Evolutionary conservation across 2,888 invertebrate species (phyloP).

Genomic region (Mimachlamys varia): DNA sequence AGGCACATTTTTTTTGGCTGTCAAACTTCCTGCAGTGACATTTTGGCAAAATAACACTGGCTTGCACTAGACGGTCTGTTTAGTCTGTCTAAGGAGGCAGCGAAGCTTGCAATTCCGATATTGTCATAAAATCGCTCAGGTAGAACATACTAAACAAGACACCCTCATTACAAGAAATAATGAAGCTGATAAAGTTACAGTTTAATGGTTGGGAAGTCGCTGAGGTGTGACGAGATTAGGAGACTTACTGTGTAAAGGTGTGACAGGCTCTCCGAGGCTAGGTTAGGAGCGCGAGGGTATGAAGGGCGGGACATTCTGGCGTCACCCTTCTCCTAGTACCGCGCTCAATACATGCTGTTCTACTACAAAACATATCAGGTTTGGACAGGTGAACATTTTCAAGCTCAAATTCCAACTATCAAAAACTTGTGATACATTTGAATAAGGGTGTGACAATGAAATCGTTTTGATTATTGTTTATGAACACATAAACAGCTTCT

Average conservation of each 20-base stretch:
- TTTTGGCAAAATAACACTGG: constrained; percentile 1
- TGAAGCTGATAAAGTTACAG: constrained; percentile 1
- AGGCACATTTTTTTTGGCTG: background rate
- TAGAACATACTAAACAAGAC: constrained; percentile 13
- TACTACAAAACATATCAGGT: background rate
- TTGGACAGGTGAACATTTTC: background rate
- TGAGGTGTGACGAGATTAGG: constrained; percentile 16
- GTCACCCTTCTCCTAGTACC: background rate
- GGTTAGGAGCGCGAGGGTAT: background rate
- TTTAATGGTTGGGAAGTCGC: constrained; percentile 15
- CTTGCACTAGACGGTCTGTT: background rate
- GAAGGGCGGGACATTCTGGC: constrained; percentile 15
- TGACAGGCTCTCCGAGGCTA: background rate
- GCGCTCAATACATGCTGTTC: background rate
- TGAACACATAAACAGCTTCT: background rate
- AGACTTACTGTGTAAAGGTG: constrained; percentile 13
- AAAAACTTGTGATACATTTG: background rate
- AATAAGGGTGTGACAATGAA: background rate
- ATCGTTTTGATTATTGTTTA: background rate
- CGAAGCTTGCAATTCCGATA: background rate
- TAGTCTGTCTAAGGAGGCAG: background rate
- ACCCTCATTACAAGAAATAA: constrained; percentile 7
- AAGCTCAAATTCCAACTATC: background rate
- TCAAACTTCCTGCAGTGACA: background rate
- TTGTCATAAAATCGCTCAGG: background rate